Base-by-base conservation (phyloP, 1,140 invertebrate genomes). In the Papilio xuthus region DNA sequence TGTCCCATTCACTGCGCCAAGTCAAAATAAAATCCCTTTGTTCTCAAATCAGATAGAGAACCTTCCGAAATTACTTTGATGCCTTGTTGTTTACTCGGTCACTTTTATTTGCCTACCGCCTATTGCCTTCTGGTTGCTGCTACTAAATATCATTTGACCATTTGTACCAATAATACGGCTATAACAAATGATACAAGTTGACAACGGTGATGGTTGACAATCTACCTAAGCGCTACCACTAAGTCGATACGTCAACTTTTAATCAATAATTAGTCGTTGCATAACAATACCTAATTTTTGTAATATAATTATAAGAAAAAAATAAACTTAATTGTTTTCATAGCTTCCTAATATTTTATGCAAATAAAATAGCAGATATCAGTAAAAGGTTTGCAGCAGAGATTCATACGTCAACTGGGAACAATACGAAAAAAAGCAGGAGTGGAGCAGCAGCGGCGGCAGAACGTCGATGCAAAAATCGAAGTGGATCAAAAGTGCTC, bases 401-500 rank as follows among this genome's bases (percentile, higher is more conserved):
- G 3, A 18, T 67, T 67, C 60, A 32, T 67, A 67, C 60, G 26
- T 15, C 60, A 67, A 67, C 60, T 32, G 23, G 13, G 23, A 67
- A 28, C 60, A 67, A 67, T 67, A 67, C 23, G 60, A 18, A 67
- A 67, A 60, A 67, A 67, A 20, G 12, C 32, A 50, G 60, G 60
- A 67, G 56, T 60, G 20, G 56, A 60, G 53, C 42, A 44, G 42
- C 42, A 44, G 42, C 9, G 42, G 50, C 50, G 50, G 50, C 50
- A 15, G 47, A 50, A 53, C 18, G 50, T 63, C 60, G 26, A 67
- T 67, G 60, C 60, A n/a, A 42, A 37, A 47, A 47, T 47, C 41
- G 13, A 42, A 73, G 71, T 44, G 71, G 71, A 47, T 44, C 71
- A 23, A 44, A 73, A 73, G 71, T 73, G 41, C 71, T 47, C 71